Percentiles rank a stretch among this genome's conserved stretches.
Evolutionary conservation across 2,888 invertebrate genomes (phyloP).

Genomic region (Hofmannophila pseudospretella): DNA sequence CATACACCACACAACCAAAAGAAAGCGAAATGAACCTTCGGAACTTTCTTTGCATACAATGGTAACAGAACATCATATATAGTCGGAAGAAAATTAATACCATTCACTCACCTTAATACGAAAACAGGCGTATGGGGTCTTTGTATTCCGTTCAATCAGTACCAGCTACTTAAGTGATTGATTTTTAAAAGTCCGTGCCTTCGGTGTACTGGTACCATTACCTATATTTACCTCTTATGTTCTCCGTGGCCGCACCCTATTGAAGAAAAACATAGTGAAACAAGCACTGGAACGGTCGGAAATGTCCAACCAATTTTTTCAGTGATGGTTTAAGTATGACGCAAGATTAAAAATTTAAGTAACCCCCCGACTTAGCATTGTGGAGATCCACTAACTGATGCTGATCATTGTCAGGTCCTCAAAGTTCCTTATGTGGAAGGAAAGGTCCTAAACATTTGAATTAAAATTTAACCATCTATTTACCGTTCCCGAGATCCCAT

Average conservation of each 20-base stretch:
- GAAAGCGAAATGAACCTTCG: neutral
- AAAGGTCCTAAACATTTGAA: too few species aligned
- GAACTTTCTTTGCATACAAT: neutral
- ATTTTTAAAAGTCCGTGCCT: constrained; percentile 65
- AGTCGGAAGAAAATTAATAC: constrained; percentile 2
- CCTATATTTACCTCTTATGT: constrained; percentile 41
- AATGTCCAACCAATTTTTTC: too few species aligned
- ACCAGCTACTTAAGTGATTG: constrained; percentile 71
- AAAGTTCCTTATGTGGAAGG: too few species aligned
- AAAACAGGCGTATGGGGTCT: constrained; percentile 16
- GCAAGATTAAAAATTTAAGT: too few species aligned
- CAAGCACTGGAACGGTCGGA: too few species aligned
- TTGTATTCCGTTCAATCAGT: constrained; percentile 67
- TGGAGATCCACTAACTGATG: too few species aligned
- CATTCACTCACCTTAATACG: neutral
- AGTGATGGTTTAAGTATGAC: too few species aligned
- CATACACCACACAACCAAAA: neutral
- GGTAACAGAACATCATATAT: neutral
- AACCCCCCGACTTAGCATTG: too few species aligned
- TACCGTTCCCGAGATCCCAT: too few species aligned
- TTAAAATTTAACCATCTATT: too few species aligned
- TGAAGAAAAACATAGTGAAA: too few species aligned
- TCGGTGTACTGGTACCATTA: constrained; percentile 55
- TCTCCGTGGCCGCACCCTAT: constrained; percentile 26
- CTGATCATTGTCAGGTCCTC: too few species aligned